Conservation (phyloP, 2,113 vertebrate species). For the Sorex araneus region DNA sequence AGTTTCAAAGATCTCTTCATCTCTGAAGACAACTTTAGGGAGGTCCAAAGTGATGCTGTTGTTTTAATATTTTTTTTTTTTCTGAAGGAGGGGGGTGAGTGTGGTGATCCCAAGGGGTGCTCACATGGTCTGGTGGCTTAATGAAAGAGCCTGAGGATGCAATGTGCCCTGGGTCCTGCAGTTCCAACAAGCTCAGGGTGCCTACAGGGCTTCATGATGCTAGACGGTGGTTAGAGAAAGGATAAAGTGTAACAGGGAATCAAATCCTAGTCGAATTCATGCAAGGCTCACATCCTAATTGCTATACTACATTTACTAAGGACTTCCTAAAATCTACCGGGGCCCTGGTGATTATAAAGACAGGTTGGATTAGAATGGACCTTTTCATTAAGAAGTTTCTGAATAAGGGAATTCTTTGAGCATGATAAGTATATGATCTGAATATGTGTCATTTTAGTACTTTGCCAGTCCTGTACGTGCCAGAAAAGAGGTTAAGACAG, state of each 20-base stretch:
- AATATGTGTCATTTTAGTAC: not conserved
- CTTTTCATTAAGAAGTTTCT: not conserved
- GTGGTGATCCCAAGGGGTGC: no score
- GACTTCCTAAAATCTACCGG: no score
- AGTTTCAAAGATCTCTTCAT: conserved; percentile 69
- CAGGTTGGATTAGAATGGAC: not conserved
- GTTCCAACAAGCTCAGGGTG: no score
- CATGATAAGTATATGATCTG: no score
- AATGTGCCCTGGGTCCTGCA: no score
- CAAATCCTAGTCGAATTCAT: no score
- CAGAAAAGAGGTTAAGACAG: not conserved
- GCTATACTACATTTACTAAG: not conserved
- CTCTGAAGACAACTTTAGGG: conserved; percentile 40
- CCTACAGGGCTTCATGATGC: no score
- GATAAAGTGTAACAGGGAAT: no score
- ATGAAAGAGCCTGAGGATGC: no score
- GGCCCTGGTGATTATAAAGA: not conserved
- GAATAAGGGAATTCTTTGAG: not conserved
- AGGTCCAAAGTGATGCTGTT: conserved; percentile 49
- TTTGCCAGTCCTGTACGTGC: not conserved
- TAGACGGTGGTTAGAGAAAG: no score
- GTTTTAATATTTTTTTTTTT: not conserved
- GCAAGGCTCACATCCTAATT: not conserved
- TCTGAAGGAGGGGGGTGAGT: no score
- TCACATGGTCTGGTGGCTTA: no score